Evolutionary conservation across 2,797 vertebrate species (phyloP).

Genomic region (Clarias pachynema): DNA sequence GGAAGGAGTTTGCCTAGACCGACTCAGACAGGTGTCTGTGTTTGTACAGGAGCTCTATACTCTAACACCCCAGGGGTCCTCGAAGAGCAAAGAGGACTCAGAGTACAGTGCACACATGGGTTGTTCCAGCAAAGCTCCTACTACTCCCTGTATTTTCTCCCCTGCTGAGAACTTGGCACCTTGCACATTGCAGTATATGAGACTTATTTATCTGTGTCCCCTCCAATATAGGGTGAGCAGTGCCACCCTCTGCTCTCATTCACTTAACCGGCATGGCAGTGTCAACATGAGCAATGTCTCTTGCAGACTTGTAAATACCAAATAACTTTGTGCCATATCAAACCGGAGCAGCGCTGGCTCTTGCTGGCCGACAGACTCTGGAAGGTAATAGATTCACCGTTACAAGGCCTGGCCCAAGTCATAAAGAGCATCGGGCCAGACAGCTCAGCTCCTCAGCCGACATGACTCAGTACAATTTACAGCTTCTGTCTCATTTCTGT

Average conservation of each 20-base stretch:
- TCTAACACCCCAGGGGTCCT: slow-evolving; percentile 36
- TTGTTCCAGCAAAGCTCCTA: slow-evolving; percentile 34
- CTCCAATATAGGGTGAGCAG: slow-evolving; percentile 43
- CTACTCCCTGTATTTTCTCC: slow-evolving; percentile 36
- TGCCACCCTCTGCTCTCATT: slow-evolving; percentile 46
- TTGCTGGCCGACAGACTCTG: slow-evolving; percentile 16
- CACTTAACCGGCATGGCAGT: slow-evolving; percentile 46
- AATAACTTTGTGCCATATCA: slow-evolving; percentile 54
- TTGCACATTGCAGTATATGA: slow-evolving; percentile 47
- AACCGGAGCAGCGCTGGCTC: slow-evolving; percentile 40
- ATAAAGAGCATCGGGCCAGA: slow-evolving; percentile 52
- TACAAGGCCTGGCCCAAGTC: slow-evolving; percentile 48
- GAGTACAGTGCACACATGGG: slow-evolving; percentile 38
- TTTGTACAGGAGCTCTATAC: slow-evolving; percentile 43
- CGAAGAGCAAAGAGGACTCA: slow-evolving; percentile 43
- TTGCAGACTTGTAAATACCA: slow-evolving; percentile 60
- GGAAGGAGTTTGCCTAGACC: slow-evolving; percentile 32
- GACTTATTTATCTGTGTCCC: slow-evolving; percentile 46
- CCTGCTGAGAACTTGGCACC: slow-evolving; percentile 43
- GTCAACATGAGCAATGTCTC: slow-evolving; percentile 57
- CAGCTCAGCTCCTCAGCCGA: slow-evolving; percentile 41
- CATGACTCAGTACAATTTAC: slow-evolving; percentile 55
- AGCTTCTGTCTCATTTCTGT: slow-evolving; percentile 35
- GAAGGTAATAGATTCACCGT: slow-evolving; percentile 53
- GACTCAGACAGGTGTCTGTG: slow-evolving; percentile 48